A percentile compares a stretch with the other conserved stretches of the same genome.
phyloP scores from a whole-genome alignment of 1,140 invertebrate genomes.

The Amyelois transitella region DNA sequence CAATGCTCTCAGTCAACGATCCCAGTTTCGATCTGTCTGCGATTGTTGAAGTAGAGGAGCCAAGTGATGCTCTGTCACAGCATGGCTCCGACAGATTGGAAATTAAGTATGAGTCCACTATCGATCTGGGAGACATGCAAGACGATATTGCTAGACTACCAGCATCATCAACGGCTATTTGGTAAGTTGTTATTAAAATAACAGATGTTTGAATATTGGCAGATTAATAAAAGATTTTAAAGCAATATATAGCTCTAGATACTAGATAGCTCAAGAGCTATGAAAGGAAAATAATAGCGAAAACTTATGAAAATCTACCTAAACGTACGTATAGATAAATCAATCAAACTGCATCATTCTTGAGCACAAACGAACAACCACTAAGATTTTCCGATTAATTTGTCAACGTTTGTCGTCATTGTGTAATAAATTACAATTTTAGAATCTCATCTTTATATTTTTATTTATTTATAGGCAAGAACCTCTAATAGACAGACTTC shows the following conservation, averaged over 20 bases:
- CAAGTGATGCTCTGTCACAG: constrained; percentile 43
- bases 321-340: too few species aligned
- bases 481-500: constrained; percentile 56
- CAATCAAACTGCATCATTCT: too few species aligned
- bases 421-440: too few species aligned
- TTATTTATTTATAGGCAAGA: constrained; percentile 53
- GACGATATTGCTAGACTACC: constrained; percentile 44
- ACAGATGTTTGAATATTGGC: not conserved
- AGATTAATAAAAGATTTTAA: too few species aligned
- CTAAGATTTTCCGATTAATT: too few species aligned
- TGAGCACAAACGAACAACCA: too few species aligned
- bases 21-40: constrained; percentile 67
- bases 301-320: too few species aligned
- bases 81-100: constrained; percentile 54
- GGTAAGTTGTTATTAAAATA: constrained; percentile 23
- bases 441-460: not conserved
- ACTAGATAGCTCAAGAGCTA: too few species aligned
- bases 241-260: too few species aligned
- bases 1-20: constrained; percentile 57
- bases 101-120: constrained; percentile 50
- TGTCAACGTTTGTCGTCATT: too few species aligned
- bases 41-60: constrained; percentile 65
- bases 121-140: constrained; percentile 42
- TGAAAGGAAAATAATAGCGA: too few species aligned
- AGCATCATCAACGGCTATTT: constrained; percentile 48